Percentiles rank a stretch among this genome's conserved stretches.
phyloP scores from a whole-genome alignment of 2,113 vertebrate genomes.

The Sylvietta virens region DNA sequence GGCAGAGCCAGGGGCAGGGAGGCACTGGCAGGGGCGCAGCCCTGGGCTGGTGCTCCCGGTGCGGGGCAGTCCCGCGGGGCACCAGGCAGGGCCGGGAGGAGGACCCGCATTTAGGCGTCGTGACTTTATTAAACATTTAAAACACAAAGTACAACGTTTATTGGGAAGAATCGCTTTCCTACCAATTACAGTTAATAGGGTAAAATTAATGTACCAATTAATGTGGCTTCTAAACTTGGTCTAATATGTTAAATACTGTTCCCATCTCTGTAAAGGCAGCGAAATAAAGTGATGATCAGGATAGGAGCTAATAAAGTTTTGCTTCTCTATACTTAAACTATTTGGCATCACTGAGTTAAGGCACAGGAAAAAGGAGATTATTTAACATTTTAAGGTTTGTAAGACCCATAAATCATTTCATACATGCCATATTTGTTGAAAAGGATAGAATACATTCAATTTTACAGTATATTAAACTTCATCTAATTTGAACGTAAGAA shows the following conservation, averaged over 20 bases:
- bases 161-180: constrained; percentile 61
- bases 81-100: fast-evolving
- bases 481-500: constrained; percentile 83
- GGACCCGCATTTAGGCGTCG: not conserved
- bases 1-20: not conserved
- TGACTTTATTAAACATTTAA: constrained; percentile 64
- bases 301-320: constrained; percentile 69
- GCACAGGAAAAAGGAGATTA: constrained; percentile 68
- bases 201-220: constrained; percentile 80
- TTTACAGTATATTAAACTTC: constrained; percentile 85
- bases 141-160: constrained; percentile 61
- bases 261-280: not conserved
- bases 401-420: constrained; percentile 77
- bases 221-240: constrained; percentile 58
- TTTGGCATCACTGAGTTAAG: constrained; percentile 70
- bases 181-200: constrained; percentile 74
- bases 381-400: constrained; percentile 81
- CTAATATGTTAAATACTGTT: constrained; percentile 16
- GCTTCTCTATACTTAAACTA: constrained; percentile 69
- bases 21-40: not conserved
- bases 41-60: fast-evolving
- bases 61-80: fast-evolving
- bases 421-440: constrained; percentile 75
- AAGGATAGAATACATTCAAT: constrained; percentile 81
- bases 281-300: constrained; percentile 21